phyloP scores from a whole-genome alignment of 2,888 invertebrate species.

The Dasysyrphus albostriatus region DNA sequence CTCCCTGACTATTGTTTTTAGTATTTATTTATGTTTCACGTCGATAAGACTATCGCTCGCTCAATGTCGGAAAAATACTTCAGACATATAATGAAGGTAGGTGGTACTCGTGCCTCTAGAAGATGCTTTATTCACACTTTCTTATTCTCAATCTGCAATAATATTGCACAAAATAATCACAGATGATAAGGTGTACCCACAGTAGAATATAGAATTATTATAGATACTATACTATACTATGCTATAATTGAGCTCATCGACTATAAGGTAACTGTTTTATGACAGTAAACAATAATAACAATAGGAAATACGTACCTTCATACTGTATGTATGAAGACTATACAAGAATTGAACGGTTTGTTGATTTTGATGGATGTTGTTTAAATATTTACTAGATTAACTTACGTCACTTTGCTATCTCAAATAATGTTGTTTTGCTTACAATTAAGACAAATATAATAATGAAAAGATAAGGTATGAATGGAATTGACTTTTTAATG shows the following conservation, averaged over 20 bases:
- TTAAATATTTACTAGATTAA: background rate
- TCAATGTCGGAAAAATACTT: conserved; percentile 7
- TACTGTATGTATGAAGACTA: background rate
- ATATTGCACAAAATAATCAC: background rate
- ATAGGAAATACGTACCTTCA: background rate
- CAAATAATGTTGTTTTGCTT: background rate
- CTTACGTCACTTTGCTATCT: background rate
- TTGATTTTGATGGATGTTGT: conserved; percentile 2
- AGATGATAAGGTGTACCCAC: background rate
- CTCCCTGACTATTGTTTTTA: background rate
- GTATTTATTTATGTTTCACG: background rate
- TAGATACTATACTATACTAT: background rate
- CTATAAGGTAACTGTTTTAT: background rate
- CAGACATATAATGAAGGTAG: background rate
- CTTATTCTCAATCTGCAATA: background rate
- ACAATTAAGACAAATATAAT: background rate
- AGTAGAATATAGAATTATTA: background rate
- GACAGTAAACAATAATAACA: background rate
- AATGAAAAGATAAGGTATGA: background rate
- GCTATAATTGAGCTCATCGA: background rate
- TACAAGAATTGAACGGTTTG: background rate
- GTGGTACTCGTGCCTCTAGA: no score
- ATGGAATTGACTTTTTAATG: background rate
- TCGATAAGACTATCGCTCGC: conserved; percentile 2
- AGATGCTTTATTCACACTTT: background rate